These are phyloP conservation scores for Furcula furcula DNA, from an alignment of 2,888 invertebrate genomes.

Conservation along the genomic window DNA sequence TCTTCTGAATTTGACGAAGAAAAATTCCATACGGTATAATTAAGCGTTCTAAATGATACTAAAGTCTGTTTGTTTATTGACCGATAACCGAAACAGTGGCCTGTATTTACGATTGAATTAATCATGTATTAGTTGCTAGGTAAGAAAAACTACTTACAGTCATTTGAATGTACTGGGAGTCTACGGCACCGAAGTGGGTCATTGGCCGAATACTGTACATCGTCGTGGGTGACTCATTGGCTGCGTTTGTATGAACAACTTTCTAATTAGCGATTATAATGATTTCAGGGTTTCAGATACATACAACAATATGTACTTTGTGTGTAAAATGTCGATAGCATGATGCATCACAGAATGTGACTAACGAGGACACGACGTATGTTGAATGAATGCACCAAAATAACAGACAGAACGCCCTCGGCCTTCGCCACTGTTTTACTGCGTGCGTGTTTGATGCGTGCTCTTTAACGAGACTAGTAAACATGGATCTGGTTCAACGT, in stretches of 20 bases:
- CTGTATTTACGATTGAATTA: not conserved
- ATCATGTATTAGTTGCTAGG: constrained; percentile 13
- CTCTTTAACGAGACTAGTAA: constrained; percentile 15
- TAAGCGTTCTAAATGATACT: too few relatives aligned
- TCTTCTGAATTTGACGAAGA: too few relatives aligned
- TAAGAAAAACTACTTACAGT: constrained; percentile 16
- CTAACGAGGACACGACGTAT: constrained; percentile 50
- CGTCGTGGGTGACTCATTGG: constrained; percentile 62
- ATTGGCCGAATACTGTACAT: constrained; percentile 70
- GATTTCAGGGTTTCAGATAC: constrained; percentile 33
- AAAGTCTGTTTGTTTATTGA: too few relatives aligned
- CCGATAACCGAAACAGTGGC: too few relatives aligned
- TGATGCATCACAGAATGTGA: constrained; percentile 47
- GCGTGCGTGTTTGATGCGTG: constrained; percentile 34
- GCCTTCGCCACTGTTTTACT: constrained; percentile 50
- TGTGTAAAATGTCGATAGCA: constrained; percentile 28
- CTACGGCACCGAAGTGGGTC: constrained; percentile 64
- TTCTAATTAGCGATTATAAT: constrained; percentile 48
- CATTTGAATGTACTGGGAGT: constrained; percentile 31
- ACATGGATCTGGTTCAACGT: constrained; percentile 29
- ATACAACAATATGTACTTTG: constrained; percentile 17
- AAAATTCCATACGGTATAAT: too few relatives aligned
- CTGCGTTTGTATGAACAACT: constrained; percentile 50
- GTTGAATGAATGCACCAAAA: constrained; percentile 70
- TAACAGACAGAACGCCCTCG: constrained; percentile 59